Percentiles rank a stretch among this genome's conserved stretches.
phyloP scores from a whole-genome alignment of 1,140 invertebrate species.

The Mactra quadrangularis region DNA sequence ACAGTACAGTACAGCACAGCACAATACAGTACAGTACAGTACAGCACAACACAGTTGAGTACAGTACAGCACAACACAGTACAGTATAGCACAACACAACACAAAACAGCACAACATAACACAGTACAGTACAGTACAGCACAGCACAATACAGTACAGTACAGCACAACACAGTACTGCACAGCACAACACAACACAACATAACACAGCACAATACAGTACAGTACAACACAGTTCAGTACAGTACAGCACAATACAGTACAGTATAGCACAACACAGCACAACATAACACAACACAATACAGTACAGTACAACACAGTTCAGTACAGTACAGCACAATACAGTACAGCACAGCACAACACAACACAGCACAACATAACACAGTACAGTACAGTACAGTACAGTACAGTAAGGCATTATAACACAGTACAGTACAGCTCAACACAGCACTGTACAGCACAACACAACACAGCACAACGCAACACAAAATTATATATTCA shows the following conservation, averaged over 20 bases:
- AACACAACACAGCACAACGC: too few species aligned
- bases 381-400: too few species aligned
- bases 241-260: not conserved
- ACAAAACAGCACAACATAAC: not conserved
- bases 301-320: too few species aligned
- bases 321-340: too few species aligned
- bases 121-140: not conserved
- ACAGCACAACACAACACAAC: not conserved
- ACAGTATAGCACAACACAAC: not conserved
- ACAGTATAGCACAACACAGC: not conserved
- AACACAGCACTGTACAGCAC: too few species aligned
- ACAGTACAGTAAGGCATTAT: too few species aligned
- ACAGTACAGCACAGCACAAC: too few species aligned
- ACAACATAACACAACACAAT: too few species aligned
- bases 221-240: not conserved
- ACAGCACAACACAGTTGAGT: not conserved
- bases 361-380: too few species aligned
- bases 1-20: not conserved
- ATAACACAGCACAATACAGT: not conserved
- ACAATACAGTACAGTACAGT: slow-evolving; percentile 1
- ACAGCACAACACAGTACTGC: not conserved
- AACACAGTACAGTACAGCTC: too few species aligned
- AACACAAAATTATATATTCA: too few species aligned
- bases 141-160: not conserved
- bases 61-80: not conserved